Base-by-base conservation (phyloP, 2,888 invertebrate species). In the Clostera curtula region DNA sequence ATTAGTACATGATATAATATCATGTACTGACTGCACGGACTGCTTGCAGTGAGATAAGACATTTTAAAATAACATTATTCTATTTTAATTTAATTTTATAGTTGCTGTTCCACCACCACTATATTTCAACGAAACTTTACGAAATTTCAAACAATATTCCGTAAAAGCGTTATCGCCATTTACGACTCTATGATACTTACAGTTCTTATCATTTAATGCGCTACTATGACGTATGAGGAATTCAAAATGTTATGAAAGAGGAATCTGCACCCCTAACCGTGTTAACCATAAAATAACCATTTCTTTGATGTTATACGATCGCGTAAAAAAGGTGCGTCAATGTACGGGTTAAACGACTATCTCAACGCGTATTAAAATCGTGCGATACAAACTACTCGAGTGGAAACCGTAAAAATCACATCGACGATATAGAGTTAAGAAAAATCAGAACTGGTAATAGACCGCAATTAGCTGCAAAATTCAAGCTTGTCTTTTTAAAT, bases 211-310 rank as follows among this genome's bases (percentile, higher is more conserved):
- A 67, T 62, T 62, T 62, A 50, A 53, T 53, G 56, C 55, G 42
- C 34, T 36, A 31, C 48, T 43, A 54, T 64, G 65, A 64, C 56
- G 70, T 70, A 79, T 74, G 65, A 56, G 58, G 69, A 66, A 72
- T 70, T 69, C 72, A 69, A 67, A 80, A 82, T 77, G 79, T 80
- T 79, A 79, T 82, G 80, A 79, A 80, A 75, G 46, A 47, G 50
- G 57, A 70, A 68, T 72, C 72, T 66, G 61, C 61, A 61, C 50
- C 68, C 68, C 68, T 54, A 57, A 56, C 56, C 48, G 48, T 44
- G 28, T 13, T 23, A 6, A 67, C 68, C 74, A 68, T 83, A 80
- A 82, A 83, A 83, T 73, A 79, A 68, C 79, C 77, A 75, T 80
- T 76, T 60, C 71, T 71, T 64, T 70, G 71, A 64, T 72, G 70